Percentiles rank a stretch among this genome's conserved stretches.
These are phyloP conservation scores for Cyprinus carpio DNA, from an alignment of 2,113 vertebrate genomes.

Conservation along the genomic window DNA sequence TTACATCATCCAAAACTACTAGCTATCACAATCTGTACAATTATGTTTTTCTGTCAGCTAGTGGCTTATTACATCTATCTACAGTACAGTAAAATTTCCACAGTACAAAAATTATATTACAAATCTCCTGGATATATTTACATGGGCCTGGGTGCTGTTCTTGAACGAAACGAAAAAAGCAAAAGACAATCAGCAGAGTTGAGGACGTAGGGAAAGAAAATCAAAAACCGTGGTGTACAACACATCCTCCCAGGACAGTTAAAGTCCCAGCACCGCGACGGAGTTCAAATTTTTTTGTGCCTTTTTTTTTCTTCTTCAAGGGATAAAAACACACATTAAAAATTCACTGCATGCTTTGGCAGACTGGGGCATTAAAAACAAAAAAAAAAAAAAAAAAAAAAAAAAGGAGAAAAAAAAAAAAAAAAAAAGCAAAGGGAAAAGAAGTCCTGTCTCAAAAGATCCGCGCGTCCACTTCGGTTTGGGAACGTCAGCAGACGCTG, in stretches of 20 bases:
- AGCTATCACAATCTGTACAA: conserved; percentile 83
- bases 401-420: neutral
- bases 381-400: conserved; percentile 2
- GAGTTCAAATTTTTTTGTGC: conserved; percentile 46
- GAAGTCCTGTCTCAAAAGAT: neutral
- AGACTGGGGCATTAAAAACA: conserved; percentile 29
- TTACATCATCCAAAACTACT: conserved; percentile 4
- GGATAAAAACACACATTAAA: conserved; percentile 37
- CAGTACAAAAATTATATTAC: conserved; percentile 99
- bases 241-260: conserved; percentile 52
- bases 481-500: conserved; percentile 59
- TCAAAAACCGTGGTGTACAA: conserved; percentile 56
- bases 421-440: neutral
- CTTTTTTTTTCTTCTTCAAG: conserved; percentile 48
- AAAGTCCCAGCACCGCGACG: conserved; percentile 60
- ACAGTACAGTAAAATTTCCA: conserved; percentile 84
- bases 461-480: conserved; percentile 38
- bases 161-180: conserved; percentile 49
- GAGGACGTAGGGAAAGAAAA: conserved; percentile 49
- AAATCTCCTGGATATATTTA: conserved; percentile 93
- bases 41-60: conserved; percentile 68
- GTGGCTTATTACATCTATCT: conserved; percentile 77
- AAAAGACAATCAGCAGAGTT: conserved; percentile 58
- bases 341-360: conserved; percentile 55
- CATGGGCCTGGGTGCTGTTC: conserved; percentile 85